phyloP scores from a whole-genome alignment of 2,797 vertebrate genomes.

The Chrysocyon brachyurus region DNA sequence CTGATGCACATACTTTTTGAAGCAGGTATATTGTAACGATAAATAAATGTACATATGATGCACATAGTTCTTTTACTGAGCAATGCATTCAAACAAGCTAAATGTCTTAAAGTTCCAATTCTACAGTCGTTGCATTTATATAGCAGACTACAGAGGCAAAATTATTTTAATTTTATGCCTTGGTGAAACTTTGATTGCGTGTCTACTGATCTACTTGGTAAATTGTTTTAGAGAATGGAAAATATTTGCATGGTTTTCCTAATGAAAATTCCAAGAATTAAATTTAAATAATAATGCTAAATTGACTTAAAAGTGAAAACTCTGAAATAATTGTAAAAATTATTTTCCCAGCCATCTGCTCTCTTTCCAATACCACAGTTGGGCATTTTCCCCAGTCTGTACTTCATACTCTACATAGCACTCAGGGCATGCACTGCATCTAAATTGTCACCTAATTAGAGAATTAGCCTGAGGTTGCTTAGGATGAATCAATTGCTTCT shows the following conservation, averaged over 20 bases:
- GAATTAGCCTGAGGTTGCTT: conserved; percentile 9
- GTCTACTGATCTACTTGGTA: not conserved
- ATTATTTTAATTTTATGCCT: not conserved
- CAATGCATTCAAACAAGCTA: not conserved
- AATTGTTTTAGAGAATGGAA: conserved; percentile 52
- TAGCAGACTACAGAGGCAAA: not conserved
- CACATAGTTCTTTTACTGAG: not conserved
- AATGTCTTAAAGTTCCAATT: not conserved
- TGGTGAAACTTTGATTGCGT: not conserved
- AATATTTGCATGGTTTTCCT: conserved; percentile 23
- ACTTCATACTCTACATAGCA: not conserved
- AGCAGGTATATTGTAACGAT: not conserved
- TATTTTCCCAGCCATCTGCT: conserved; percentile 41
- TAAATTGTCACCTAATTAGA: conserved; percentile 65
- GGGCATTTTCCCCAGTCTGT: not conserved
- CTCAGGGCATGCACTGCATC: not conserved
- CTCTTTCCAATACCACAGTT: not conserved
- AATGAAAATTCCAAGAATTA: conserved; percentile 30
- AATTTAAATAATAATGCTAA: conserved; percentile 18
- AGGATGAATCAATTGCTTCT: not conserved
- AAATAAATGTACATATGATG: not conserved
- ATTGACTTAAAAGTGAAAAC: not conserved
- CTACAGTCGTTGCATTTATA: not conserved
- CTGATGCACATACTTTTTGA: not conserved
- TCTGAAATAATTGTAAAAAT: conserved; percentile 25